Base-by-base conservation (phyloP, 2,888 invertebrate genomes). In the Stenurella melanura region DNA sequence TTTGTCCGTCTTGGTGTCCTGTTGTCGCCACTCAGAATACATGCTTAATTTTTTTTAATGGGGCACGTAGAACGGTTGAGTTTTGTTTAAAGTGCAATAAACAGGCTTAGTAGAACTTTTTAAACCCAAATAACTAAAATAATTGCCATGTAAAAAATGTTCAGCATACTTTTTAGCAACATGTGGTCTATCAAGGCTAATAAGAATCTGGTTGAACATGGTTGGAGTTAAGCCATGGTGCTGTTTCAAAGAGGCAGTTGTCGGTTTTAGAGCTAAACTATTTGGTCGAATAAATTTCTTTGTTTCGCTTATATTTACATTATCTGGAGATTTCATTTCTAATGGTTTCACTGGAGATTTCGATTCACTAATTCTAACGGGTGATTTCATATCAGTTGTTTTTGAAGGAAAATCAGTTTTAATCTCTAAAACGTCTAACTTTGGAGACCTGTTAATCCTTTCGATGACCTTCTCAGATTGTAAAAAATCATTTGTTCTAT, bases 21-120 rank as follows among this genome's bases (percentile, higher is more conserved):
- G 89, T 82, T 90, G 90, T 76, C 89, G 83, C 96, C 98, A 98
- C 88, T 98, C 97, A 72, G 97, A 97, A 89, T 98, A 98, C 98
- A 98, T 98, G 58, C 98, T 98, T 72, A 98, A 90, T 84, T 95
- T 96, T 86, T 96, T 95, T 88, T 95, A 94, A 84, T 96, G 96
- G 0, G 95, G 95, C 76, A 98, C 97, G 88, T 98, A 98, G 88
- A 97, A 97, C 1, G 98, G 98, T 88, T 98, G 98, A 0, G 97
- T 96, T 83, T 97, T 94, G 89, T 97, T 97, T 67, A 98, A 92
- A 0, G 97, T 97, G 86, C 98, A 98, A 89, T 97, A 98, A 84
- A 96, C 97, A 76, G 95, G 94, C 88, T 96, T 94, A 0, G 97
- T 97, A 21, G 97, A 96, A 88, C 96, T 96, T 90, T 97, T 97